Base-by-base conservation (phyloP, 2,113 vertebrate genomes). In the Hypocryptadius cinnamomeus region DNA sequence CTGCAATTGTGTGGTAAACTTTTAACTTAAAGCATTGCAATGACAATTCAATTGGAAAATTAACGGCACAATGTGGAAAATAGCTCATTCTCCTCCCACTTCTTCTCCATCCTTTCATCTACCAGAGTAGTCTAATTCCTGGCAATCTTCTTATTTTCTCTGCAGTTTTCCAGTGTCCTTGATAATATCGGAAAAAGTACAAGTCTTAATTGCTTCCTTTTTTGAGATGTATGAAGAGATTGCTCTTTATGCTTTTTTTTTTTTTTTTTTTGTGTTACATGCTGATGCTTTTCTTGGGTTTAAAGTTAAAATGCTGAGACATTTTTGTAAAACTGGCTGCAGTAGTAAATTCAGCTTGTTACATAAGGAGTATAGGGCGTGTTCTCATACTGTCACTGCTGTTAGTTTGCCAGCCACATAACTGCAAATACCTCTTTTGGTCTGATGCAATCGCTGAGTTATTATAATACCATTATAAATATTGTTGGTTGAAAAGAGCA, bases 81-180 rank as follows among this genome's bases (percentile, higher is more conserved):
- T 37, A 53, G 69, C 66, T 93, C n/a, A 6, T 80, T 85, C 80
- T 84, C 91, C 79, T 92, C 79, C 85, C n/a, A 85, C 86, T 93
- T 85, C 86, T 89, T 89, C 81, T 28, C 33, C 33, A 89, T 82
- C 45, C 35, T 94, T 90, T 95, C 78, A 92, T 94, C 81, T 92
- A n/a, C 44, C 65, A 56, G 85, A 93, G 71, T 40, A 77, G 80
- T 78, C 40, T 87, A 92, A 94, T 94, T 95, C 87, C 82, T 92
- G 87, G 78, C 91, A 96, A 85, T 94, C 66, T 93, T 95, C 69
- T 64, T 93, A 51, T 96, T 95, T 96, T 92, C 71, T 70, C 17
- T 93, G 60, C 80, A 83, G 44, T 95, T 94, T 96, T 78, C 44
- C 56, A 80, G 42, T 88, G 89, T 87, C 87, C 91, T 94, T 94